These are phyloP conservation scores for Stegophylla sp. DNA, from an alignment of 2,888 invertebrate genomes.

Conservation along the genomic window DNA sequence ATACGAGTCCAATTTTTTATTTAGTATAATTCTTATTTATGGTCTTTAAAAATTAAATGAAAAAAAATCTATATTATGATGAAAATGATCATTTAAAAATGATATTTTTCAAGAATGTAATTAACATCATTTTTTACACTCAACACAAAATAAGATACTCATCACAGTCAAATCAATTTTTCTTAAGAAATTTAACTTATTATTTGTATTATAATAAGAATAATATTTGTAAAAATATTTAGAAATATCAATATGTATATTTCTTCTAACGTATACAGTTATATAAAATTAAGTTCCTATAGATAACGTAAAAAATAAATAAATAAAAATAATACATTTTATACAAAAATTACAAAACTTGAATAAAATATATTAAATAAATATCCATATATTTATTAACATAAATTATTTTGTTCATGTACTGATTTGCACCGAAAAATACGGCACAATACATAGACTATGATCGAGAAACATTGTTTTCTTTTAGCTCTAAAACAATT, in stretches of 20 bases:
- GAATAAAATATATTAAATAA: constrained; percentile 24
- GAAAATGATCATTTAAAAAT: neutral
- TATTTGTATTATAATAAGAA: constrained; percentile 20
- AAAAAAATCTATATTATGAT: neutral
- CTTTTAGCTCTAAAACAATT: constrained; percentile 23
- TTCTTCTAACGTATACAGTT: constrained; percentile 34
- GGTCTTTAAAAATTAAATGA: neutral
- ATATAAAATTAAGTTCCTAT: constrained; percentile 35
- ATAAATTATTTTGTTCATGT: constrained; percentile 47
- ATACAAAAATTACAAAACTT: constrained; percentile 25
- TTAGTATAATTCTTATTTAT: neutral
- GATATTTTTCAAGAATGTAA: neutral
- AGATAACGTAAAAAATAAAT: constrained; percentile 33
- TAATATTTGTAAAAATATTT: constrained; percentile 40
- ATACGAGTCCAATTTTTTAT: neutral
- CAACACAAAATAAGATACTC: constrained; percentile 25
- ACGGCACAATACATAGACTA: constrained; percentile 7
- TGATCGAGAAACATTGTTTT: constrained; percentile 4
- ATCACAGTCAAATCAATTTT: constrained; percentile 38
- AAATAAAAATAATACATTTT: constrained; percentile 16
- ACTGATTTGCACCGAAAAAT: neutral
- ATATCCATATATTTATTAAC: neutral
- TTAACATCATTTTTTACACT: constrained; percentile 6
- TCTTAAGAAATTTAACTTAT: constrained; percentile 15
- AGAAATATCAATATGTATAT: constrained; percentile 12